Conservation (phyloP, 2,888 invertebrate genomes). For the Sesia bembeciformis region DNA sequence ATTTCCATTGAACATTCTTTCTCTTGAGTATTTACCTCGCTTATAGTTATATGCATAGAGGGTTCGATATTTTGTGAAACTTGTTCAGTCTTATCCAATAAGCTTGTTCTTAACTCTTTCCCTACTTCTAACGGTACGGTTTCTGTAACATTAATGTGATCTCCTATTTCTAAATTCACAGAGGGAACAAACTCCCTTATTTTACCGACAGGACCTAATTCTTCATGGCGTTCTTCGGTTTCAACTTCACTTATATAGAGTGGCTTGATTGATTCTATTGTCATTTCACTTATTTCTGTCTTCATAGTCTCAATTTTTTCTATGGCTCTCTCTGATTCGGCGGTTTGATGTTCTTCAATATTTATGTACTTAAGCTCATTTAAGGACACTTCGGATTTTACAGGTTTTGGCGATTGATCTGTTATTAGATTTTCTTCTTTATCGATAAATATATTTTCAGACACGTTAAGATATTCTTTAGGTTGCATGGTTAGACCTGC, state of each 20-base stretch:
- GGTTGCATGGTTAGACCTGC: constrained; percentile 55
- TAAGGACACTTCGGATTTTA: constrained; percentile 23
- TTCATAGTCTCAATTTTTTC: constrained; percentile 3
- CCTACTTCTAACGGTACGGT: no score
- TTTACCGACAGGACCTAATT: no score
- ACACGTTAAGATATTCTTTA: constrained; percentile 40
- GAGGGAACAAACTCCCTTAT: no score
- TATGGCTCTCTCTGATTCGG: constrained; percentile 31
- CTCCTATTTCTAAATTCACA: no score
- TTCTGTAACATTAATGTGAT: no score
- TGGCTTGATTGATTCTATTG: no score
- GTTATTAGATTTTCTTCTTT: constrained; percentile 29
- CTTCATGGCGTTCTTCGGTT: no score
- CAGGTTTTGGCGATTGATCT: constrained; percentile 16
- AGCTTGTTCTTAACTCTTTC: no score
- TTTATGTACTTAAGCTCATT: constrained; percentile 33
- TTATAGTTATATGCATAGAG: constrained; percentile 70
- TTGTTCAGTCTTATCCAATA: no score
- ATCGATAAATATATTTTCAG: constrained; percentile 33
- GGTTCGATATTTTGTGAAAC: constrained; percentile 19
- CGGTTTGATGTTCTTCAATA: constrained; percentile 26
- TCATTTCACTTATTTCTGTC: no score
- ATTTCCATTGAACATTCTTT: constrained; percentile 39
- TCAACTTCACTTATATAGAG: no score
- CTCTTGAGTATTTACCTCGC: constrained; percentile 62